Conservation (phyloP, 2,797 vertebrate species). For the Sciurus carolinensis region DNA sequence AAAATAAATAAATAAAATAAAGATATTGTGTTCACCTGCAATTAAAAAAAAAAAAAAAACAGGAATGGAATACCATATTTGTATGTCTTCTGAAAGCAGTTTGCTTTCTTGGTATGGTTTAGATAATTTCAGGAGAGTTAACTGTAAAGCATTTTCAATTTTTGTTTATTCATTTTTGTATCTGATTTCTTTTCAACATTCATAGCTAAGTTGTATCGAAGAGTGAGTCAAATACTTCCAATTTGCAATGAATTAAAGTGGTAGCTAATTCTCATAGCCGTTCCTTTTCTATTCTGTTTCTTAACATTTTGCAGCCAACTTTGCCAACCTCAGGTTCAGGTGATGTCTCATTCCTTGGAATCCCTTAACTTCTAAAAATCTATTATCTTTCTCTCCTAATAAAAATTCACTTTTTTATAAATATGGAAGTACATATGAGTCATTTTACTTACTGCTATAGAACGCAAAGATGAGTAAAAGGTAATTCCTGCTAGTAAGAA, state of each 20-base stretch:
- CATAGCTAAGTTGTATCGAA: not conserved
- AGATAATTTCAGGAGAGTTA: constrained; percentile 26
- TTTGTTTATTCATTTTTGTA: constrained; percentile 31
- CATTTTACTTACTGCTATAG: constrained; percentile 33
- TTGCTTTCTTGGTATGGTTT: constrained; percentile 55
- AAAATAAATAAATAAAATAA: too few species aligned
- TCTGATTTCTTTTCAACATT: constrained; percentile 6
- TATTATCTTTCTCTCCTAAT: constrained; percentile 22
- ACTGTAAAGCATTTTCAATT: not conserved
- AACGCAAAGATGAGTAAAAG: constrained; percentile 58
- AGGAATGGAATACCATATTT: constrained; percentile 26
- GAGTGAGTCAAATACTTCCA: constrained; percentile 10
- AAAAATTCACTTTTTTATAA: constrained; percentile 50
- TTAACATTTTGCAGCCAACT: not conserved
- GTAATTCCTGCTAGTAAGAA: constrained; percentile 49
- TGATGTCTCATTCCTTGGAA: not conserved
- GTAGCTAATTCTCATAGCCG: not conserved
- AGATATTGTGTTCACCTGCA: too few species aligned
- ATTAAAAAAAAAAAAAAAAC: not conserved
- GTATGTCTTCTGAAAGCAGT: constrained; percentile 21
- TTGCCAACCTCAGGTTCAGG: not conserved
- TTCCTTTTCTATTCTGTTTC: constrained; percentile 53
- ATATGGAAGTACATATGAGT: not conserved
- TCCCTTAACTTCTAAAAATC: constrained; percentile 42
- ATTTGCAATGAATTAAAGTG: constrained; percentile 49